phyloP scores from a whole-genome alignment of 2,113 vertebrate genomes.

The Spea multiplicata region DNA sequence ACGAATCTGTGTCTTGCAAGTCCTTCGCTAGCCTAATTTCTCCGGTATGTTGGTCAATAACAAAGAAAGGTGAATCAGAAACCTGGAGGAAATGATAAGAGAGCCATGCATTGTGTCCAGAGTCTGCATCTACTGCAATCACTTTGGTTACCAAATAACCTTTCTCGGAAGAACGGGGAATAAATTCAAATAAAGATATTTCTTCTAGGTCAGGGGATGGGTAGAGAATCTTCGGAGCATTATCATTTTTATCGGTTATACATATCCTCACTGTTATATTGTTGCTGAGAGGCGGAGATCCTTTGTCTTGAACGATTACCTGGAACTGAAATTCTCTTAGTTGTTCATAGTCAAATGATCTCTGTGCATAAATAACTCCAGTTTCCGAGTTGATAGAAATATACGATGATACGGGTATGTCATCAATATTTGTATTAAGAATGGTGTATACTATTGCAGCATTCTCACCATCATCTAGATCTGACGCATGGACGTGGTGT shows the following conservation, averaged over 20 bases:
- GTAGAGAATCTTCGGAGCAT: conserved; percentile 58
- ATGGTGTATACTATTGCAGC: conserved; percentile 53
- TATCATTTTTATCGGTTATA: conserved; percentile 58
- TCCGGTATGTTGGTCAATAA: conserved; percentile 34
- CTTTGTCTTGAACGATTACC: conserved; percentile 59
- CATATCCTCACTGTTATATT: conserved; percentile 54
- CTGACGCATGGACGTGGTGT: conserved; percentile 48
- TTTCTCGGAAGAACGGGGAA: conserved; percentile 37
- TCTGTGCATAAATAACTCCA: conserved; percentile 54
- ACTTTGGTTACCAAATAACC: conserved; percentile 46
- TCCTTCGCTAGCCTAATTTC: conserved; percentile 18
- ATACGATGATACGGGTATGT: conserved; percentile 35
- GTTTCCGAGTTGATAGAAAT: conserved; percentile 61
- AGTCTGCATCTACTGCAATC: conserved; percentile 63
- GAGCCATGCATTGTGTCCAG: conserved; percentile 24
- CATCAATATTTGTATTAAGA: conserved; percentile 41
- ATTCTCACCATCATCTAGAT: conserved; percentile 53
- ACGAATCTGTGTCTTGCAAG: conserved; percentile 45
- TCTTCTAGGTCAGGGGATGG: conserved; percentile 47
- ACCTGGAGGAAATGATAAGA: conserved; percentile 50
- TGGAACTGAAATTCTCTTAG: conserved; percentile 45
- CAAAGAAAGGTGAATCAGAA: conserved; percentile 46
- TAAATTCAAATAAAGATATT: conserved; percentile 44
- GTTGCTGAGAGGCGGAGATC: conserved; percentile 57
- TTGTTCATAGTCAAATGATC: conserved; percentile 56